These are phyloP conservation scores for Halcyon badia DNA, from an alignment of 2,797 vertebrate species.

Conservation along the genomic window DNA sequence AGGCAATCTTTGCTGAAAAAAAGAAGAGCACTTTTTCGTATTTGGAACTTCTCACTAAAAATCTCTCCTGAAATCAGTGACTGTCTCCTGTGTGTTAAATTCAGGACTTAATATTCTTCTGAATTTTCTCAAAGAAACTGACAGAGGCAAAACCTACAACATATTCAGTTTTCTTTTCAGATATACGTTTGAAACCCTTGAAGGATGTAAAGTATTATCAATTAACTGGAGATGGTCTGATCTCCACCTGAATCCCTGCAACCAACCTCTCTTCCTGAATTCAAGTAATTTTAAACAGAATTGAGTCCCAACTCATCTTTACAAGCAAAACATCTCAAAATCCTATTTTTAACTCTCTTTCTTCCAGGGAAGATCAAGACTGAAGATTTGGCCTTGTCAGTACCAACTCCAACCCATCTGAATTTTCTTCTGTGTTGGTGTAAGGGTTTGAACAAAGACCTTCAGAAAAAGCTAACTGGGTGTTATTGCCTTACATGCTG, in stretches of 20 bases:
- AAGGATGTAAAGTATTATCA: not conserved
- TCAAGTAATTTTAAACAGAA: not conserved
- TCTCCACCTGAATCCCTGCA: not conserved
- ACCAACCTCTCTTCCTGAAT: not conserved
- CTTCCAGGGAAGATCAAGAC: not conserved
- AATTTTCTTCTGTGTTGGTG: not conserved
- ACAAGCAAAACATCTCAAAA: not conserved
- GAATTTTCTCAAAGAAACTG: not conserved
- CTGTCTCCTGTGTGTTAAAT: not conserved
- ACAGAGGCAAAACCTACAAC: not conserved
- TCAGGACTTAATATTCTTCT: not conserved
- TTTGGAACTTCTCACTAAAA: not conserved
- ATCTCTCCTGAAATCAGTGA: not conserved
- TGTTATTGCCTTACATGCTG: not conserved
- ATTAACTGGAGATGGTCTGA: not conserved
- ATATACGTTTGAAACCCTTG: not conserved
- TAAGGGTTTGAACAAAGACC: not conserved
- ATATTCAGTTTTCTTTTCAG: not conserved
- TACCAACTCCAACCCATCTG: fast-evolving
- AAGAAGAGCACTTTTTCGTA: not conserved
- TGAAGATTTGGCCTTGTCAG: not conserved
- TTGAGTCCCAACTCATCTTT: not conserved
- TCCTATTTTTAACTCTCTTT: not conserved
- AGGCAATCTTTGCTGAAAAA: not conserved
- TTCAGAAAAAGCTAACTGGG: not conserved